These are phyloP conservation scores for Papilio xuthus DNA, from an alignment of 1,140 invertebrate species.

Conservation along the genomic window DNA sequence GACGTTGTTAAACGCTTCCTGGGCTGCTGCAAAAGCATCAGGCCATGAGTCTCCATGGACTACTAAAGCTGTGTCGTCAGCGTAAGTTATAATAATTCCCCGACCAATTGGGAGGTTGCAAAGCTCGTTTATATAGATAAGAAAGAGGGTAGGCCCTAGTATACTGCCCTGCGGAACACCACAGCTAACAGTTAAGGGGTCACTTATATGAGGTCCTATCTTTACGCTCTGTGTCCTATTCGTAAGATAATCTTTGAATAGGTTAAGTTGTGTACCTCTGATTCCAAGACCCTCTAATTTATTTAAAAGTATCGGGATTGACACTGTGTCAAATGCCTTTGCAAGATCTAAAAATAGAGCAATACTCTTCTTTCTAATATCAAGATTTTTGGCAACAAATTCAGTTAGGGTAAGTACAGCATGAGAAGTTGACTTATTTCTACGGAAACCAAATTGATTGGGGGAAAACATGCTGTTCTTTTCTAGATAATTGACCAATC, in stretches of 20 bases:
- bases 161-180: conserved; percentile 43
- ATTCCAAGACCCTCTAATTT: conserved; percentile 41
- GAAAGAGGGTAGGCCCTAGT: conserved; percentile 40
- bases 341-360: conserved; percentile 30
- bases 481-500: conserved; percentile 40
- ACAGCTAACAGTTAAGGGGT: conserved; percentile 28
- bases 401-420: conserved; percentile 48
- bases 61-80: conserved; percentile 26
- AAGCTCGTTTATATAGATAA: conserved; percentile 42
- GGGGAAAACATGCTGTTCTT: conserved; percentile 38
- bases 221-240: conserved; percentile 40
- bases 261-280: conserved; percentile 37
- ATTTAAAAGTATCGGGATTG: conserved; percentile 18
- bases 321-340: conserved; percentile 11
- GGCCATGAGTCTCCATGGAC: background rate
- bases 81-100: conserved; percentile 37
- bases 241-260: conserved; percentile 32
- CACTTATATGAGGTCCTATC: conserved; percentile 26
- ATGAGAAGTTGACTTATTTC: conserved; percentile 55
- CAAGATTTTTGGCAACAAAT: conserved; percentile 30
- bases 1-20: background rate
- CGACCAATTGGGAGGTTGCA: conserved; percentile 28
- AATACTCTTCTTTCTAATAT: conserved; percentile 41
- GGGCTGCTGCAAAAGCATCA: background rate
- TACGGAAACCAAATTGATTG: conserved; percentile 60